Base-by-base conservation (phyloP, 2,113 vertebrate species). In the Natator depressus region DNA sequence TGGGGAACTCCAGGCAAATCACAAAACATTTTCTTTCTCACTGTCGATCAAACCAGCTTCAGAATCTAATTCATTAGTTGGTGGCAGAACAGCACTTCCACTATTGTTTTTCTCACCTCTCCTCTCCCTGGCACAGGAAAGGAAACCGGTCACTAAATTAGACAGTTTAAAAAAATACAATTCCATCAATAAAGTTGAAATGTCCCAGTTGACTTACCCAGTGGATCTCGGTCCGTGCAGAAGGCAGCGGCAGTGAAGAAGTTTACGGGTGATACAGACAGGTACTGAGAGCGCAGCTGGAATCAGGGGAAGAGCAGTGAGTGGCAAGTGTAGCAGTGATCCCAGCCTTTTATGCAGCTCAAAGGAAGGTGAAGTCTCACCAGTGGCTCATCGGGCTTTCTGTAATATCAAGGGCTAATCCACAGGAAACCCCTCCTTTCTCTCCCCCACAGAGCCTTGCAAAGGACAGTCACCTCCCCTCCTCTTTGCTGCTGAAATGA, bases 281-380 rank as follows among this genome's bases (percentile, higher is more conserved):
- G 51, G 7, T 0, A 1, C 13, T 0, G 19, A 22, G 1, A 84
- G 19, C 78, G 51, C 29, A 54, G 65, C 78, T 1, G 65, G 76
- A 89, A 10, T 9, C 24, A n/a, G 53, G 46, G 10, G 22, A 57
- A 82, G 42, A 0, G 24, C 0, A 62, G 8, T 2, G 46, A 4
- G 10, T 1, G 3, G 72, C 10, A 38, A 22, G 46, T 0, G 0
- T 27, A 20, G 80, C 29, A 9, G 35, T 10, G 9, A 4, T n/a
- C 31, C 84, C 1, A 1, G 0, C 0, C 6, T 46, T 88, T 55
- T 0, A 0, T 31, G 83, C 46, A 16, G 87, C 10, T 20, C 0
- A 49, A 31, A 1, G 22, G 7, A 54, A 54, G 17, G 7, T 17
- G 80, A 54, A 13, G 38, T 12, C 65, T 42, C 78, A 1, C 9